These are phyloP conservation scores for Pandemis corylana DNA, from an alignment of 2,888 invertebrate genomes.

Conservation along the genomic window DNA sequence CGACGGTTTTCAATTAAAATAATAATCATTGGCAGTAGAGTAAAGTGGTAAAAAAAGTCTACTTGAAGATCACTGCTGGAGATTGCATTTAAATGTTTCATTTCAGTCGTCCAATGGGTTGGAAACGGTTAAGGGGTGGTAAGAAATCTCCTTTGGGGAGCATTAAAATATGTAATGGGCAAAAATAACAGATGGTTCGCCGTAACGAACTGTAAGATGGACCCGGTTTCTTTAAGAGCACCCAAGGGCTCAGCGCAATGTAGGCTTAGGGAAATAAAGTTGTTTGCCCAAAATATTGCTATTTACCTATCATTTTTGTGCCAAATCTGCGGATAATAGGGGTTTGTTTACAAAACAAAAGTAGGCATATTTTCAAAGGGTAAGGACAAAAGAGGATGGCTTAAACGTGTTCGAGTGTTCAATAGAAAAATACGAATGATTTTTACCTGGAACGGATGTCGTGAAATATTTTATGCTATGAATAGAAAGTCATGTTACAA, in stretches of 20 bases:
- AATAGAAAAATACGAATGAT: conserved; percentile 11
- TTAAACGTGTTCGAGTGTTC: conserved; percentile 25
- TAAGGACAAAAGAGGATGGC: conserved; percentile 35
- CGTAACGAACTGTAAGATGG: conserved; percentile 77
- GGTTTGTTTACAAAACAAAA: conserved; percentile 70
- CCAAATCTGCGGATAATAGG: conserved; percentile 78
- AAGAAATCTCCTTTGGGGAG: conserved; percentile 65
- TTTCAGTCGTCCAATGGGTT: conserved; percentile 74
- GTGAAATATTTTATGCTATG: conserved; percentile 1
- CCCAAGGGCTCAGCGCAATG: conserved; percentile 67
- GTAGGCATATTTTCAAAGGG: conserved; percentile 60
- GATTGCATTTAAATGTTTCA: conserved; percentile 76
- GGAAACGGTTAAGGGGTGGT: conserved; percentile 70
- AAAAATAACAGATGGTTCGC: conserved; percentile 81
- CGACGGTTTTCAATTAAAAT: conserved; percentile 46
- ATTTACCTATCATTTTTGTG: conserved; percentile 80
- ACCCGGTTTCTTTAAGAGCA: conserved; percentile 63
- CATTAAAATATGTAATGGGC: conserved; percentile 81
- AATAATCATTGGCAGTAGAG: conserved; percentile 49
- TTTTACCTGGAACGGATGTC: conserved; percentile 3
- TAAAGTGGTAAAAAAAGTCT: conserved; percentile 47
- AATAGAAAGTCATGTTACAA: not conserved
- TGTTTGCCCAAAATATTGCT: conserved; percentile 81
- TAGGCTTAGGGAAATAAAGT: conserved; percentile 76
- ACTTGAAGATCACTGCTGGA: conserved; percentile 54